Evolutionary conservation across 2,888 invertebrate species (phyloP).

Genomic region (Oxytorus armatus): DNA sequence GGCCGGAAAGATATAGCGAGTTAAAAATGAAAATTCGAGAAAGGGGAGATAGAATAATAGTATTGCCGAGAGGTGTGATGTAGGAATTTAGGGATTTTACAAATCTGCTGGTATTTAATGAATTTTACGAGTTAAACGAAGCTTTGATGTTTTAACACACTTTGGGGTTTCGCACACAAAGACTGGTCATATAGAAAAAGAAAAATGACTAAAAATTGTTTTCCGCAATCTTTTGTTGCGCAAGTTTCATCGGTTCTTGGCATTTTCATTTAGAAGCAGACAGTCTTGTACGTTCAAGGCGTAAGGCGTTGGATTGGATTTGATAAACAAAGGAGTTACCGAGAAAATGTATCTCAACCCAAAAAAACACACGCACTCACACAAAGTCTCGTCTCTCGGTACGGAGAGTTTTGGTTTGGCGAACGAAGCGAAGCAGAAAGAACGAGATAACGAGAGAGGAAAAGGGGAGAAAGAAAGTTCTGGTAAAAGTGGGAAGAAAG

Average conservation of each 20-base stretch:
- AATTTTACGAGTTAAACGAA: background rate
- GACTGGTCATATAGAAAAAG: no score
- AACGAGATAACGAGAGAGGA: slow-evolving; percentile 33
- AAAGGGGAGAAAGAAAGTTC: slow-evolving; percentile 2
- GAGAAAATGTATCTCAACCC: no score
- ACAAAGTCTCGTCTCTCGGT: background rate
- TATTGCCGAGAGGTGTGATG: background rate
- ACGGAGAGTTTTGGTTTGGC: slow-evolving; percentile 5
- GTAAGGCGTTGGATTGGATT: no score
- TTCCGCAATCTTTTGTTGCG: no score
- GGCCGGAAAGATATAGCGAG: slow-evolving; percentile 21
- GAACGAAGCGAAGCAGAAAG: slow-evolving; percentile 42
- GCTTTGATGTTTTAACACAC: no score
- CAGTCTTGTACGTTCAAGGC: no score
- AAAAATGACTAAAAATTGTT: no score
- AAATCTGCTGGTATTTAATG: background rate
- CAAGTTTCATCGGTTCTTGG: no score
- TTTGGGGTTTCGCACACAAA: no score
- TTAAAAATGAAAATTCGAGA: slow-evolving; percentile 4
- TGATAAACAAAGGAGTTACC: no score
- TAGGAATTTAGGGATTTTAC: background rate
- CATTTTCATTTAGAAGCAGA: no score
- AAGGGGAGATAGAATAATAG: background rate
- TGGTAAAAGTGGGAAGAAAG: slow-evolving; percentile 38
- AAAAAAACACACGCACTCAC: no score